These are phyloP conservation scores for Eustalomyia histrio DNA, from an alignment of 2,888 invertebrate species.

Conservation along the genomic window DNA sequence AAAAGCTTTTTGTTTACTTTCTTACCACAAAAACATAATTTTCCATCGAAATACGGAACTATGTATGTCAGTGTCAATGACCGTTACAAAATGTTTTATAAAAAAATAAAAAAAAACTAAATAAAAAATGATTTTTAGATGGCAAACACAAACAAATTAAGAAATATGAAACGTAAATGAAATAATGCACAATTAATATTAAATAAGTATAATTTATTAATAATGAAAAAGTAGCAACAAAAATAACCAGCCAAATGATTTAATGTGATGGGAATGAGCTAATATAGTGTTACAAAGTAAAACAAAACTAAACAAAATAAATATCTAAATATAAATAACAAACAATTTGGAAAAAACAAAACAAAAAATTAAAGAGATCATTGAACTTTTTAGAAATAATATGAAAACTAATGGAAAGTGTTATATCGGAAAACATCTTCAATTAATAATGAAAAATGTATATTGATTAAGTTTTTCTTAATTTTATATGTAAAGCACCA, in stretches of 20 bases:
- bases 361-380: conserved; percentile 19
- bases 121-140: conserved; percentile 23
- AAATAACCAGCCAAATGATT: conserved; percentile 14
- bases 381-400: conserved; percentile 31
- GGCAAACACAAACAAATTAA: conserved; percentile 31
- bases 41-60: conserved; percentile 51
- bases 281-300: conserved; percentile 46
- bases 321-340: background rate
- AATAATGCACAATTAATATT: conserved; percentile 58
- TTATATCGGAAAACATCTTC: conserved; percentile 10
- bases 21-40: conserved; percentile 24
- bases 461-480: conserved; percentile 26
- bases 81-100: conserved; percentile 50
- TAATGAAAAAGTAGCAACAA: conserved; percentile 1
- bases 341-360: conserved; percentile 3
- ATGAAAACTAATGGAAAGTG: conserved; percentile 18
- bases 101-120: too few species aligned
- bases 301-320: conserved; percentile 24
- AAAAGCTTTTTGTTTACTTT: conserved; percentile 23
- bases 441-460: conserved; percentile 33
- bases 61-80: conserved; percentile 65
- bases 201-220: conserved; percentile 37
- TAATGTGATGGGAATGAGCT: conserved; percentile 39
- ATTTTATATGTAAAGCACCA: conserved; percentile 24
- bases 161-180: conserved; percentile 55